phyloP scores from a whole-genome alignment of 2,888 invertebrate genomes.

The Pristionchus entomophagus region DNA sequence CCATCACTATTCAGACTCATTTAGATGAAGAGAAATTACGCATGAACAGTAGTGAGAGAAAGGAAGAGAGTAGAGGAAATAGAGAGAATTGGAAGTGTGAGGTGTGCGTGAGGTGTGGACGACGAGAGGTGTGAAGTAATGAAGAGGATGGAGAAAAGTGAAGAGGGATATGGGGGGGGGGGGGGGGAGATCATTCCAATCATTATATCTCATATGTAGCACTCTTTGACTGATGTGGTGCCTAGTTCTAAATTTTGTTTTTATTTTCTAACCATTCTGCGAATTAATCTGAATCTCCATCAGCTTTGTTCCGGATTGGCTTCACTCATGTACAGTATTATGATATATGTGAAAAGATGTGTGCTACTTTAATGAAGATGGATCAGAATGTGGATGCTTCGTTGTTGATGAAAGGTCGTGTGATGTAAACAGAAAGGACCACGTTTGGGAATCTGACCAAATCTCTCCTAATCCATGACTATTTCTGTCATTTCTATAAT shows the following conservation, averaged over 20 bases:
- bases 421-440: neutral
- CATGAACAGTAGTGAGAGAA: neutral
- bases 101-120: neutral
- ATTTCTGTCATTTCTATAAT: neutral
- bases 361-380: too few species aligned
- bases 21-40: conserved; percentile 1
- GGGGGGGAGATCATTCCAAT: too few species aligned
- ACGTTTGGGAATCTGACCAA: neutral
- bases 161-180: neutral
- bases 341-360: too few species aligned
- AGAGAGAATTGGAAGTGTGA: neutral
- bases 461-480: neutral
- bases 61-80: neutral
- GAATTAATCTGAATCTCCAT: too few species aligned
- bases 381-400: neutral
- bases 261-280: too few species aligned
- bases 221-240: too few species aligned
- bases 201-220: too few species aligned
- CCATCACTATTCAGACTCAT: conserved; percentile 15
- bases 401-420: neutral
- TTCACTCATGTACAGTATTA: too few species aligned
- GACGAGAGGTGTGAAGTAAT: too few species aligned
- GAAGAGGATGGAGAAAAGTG: neutral
- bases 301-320: too few species aligned
- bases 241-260: too few species aligned